A percentile compares a stretch with the other conserved stretches of the same genome.
Conservation (phyloP, 2,797 vertebrate genomes). For the Acanthurus tractus region DNA sequence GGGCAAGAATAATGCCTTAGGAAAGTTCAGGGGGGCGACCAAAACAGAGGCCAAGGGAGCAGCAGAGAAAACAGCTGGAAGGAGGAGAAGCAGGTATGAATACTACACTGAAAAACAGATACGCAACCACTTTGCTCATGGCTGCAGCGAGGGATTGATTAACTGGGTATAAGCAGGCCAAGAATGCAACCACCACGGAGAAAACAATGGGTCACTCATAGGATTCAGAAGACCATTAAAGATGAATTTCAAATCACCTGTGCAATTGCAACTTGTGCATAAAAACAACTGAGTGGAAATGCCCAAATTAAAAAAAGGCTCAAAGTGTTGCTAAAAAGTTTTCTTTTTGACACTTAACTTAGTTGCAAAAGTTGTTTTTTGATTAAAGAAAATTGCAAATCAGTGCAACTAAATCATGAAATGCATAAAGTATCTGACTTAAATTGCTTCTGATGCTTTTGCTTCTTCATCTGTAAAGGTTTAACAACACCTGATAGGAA, state of each 20-base stretch:
- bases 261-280: neutral
- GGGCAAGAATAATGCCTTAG: constrained; percentile 26
- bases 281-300: too few species aligned
- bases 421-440: neutral
- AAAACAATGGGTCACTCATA: neutral
- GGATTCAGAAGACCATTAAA: neutral
- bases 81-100: constrained; percentile 9
- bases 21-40: constrained; percentile 29
- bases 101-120: constrained; percentile 10
- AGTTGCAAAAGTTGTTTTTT: neutral
- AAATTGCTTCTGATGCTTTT: neutral
- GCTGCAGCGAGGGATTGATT: neutral
- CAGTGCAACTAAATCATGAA: neutral
- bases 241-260: neutral
- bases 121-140: neutral
- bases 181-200: neutral
- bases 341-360: neutral
- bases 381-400: neutral
- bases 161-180: neutral
- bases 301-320: neutral
- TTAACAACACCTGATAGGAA: neutral
- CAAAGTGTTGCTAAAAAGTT: neutral
- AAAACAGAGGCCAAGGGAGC: constrained; percentile 26
- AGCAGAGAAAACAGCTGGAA: constrained; percentile 29
- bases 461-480: neutral